These are phyloP conservation scores for Ganaspis sp. DNA, from an alignment of 1,140 invertebrate species.

Conservation along the genomic window DNA sequence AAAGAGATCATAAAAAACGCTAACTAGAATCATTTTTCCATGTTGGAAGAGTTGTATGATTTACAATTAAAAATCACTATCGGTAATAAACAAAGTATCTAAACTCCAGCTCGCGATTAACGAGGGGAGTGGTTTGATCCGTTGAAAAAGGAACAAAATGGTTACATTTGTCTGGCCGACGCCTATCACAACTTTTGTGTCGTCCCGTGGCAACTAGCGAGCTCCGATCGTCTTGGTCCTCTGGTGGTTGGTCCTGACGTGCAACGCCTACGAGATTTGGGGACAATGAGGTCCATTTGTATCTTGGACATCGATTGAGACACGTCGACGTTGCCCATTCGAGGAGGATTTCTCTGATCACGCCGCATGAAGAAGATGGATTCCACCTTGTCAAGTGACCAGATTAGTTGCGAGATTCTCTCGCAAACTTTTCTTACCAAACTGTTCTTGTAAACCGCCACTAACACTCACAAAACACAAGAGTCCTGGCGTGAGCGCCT, in stretches of 20 bases:
- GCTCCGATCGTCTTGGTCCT: slow-evolving; percentile 64
- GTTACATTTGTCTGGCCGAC: slow-evolving; percentile 65
- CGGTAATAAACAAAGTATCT: slow-evolving; percentile 69
- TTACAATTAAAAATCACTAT: slow-evolving; percentile 72
- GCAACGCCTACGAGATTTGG: slow-evolving; percentile 17
- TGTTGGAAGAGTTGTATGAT: slow-evolving; percentile 72
- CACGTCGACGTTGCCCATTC: neutral
- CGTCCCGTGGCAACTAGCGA: slow-evolving; percentile 46
- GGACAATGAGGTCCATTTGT: slow-evolving; percentile 7
- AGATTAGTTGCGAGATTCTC: neutral
- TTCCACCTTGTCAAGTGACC: neutral
- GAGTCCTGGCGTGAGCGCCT: slow-evolving; percentile 40
- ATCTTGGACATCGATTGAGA: slow-evolving; percentile 17
- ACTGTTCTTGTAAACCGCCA: slow-evolving; percentile 46
- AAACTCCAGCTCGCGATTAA: slow-evolving; percentile 35
- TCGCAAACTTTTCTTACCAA: slow-evolving; percentile 34
- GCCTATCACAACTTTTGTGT: slow-evolving; percentile 69
- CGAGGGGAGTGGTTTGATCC: slow-evolving; percentile 60
- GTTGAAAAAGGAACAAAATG: slow-evolving; percentile 67
- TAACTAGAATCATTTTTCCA: slow-evolving; percentile 75
- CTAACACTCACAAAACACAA: slow-evolving; percentile 64
- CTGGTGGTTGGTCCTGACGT: slow-evolving; percentile 40
- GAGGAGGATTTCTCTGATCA: slow-evolving; percentile 11
- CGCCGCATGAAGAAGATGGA: slow-evolving; percentile 1
- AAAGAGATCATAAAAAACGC: slow-evolving; percentile 77